A percentile compares a stretch with the other conserved stretches of the same genome.
phyloP scores from a whole-genome alignment of 2,113 vertebrate species.

The mouse (Mus musculus) region GRCm39 chr14:46648501-46649000 shows the following conservation, averaged over 20 bases:
- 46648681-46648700: background rate
- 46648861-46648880: background rate
- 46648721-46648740: background rate
- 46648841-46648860: background rate
- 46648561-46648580: background rate
- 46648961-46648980: background rate
- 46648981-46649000: background rate
- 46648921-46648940: background rate
- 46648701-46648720: background rate
- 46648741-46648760: background rate
- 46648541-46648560: background rate
- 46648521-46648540: background rate
- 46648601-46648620: background rate
- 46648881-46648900: background rate
- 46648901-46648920: background rate
- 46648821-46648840: background rate
- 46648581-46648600: too few relatives aligned
- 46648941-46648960: background rate
- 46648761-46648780: accelerated
- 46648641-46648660: too few relatives aligned
- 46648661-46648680: background rate
- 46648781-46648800: background rate
- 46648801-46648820: background rate
- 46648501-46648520: background rate
- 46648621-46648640: background rate